Evolutionary conservation across 2,113 vertebrate species (phyloP), one percentile per base, ranked within the genome.

Genomic region (Anolis carolinensis): DNA sequence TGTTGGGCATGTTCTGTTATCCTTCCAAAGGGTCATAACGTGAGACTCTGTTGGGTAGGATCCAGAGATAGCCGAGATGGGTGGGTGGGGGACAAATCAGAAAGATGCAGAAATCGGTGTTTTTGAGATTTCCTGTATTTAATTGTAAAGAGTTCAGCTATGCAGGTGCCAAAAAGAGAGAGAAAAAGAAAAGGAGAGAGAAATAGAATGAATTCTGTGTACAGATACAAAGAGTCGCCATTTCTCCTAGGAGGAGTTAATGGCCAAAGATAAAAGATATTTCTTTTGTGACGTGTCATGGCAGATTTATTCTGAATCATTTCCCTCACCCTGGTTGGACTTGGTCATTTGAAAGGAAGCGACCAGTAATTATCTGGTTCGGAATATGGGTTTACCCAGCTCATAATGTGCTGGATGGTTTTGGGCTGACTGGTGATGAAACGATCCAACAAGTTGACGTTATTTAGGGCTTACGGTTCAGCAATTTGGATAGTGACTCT

Each of bases 1-100:
- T 89, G 93, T 93, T 87, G 95, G 98, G 98, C 98, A 98, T 99
- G 98, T 98, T 97, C n/a, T 97, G 97, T 98, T 97, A 97, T 96
- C 97, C 97, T 97, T 97, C 55, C 55, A 59, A 59, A 96, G 95
- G 94, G 97, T 97, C 91, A 93, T 95, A 95, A 94, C 95, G 96
- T 94, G 97, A 14, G 21, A 67, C 84, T 90, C 89, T 89, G 87
- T 90, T 89, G 89, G 89, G 92, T 86, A 87, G 92, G 94, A 93
- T 93, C 94, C 84, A 90, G 93, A 90, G 92, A 89, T 90, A 92
- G 93, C 84, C 52, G 83, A 67, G 73, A 84, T 25, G 79, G 59
- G 55, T 62, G 23, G 70, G 55, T 68, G 65, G 36, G 80, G 30
- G 80, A 59, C 55, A 16, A 92, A 88, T 32, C 63, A 68, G 79